phyloP scores from a whole-genome alignment of 2,888 invertebrate genomes.

The Beris morrisii region DNA sequence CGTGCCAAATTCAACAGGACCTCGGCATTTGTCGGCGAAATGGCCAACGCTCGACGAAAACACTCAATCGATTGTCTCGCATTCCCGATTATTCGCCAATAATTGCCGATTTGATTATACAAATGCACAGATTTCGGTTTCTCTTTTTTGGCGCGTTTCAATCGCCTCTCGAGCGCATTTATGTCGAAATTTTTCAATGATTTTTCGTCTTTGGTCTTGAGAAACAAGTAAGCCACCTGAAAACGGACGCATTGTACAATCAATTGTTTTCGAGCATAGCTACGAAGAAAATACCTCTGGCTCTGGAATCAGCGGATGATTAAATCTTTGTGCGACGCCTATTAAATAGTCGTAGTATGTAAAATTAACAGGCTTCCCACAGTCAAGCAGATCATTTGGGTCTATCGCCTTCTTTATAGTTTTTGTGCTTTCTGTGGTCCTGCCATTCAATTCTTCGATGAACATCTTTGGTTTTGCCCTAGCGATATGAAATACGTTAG shows the following conservation, averaged over 20 bases:
- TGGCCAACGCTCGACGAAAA: conserved; percentile 80
- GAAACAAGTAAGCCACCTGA: conserved; percentile 73
- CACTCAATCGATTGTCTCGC: conserved; percentile 86
- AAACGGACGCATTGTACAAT: conserved; percentile 1
- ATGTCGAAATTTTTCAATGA: conserved; percentile 71
- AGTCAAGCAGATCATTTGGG: conserved; percentile 68
- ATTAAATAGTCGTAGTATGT: conserved; percentile 87
- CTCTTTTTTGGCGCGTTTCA: conserved; percentile 78
- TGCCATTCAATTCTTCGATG: conserved; percentile 5
- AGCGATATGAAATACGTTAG: conserved; percentile 6
- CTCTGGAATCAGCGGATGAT: conserved; percentile 83
- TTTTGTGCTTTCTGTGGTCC: conserved; percentile 5
- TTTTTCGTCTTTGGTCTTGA: conserved; percentile 60
- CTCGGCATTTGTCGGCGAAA: conserved; percentile 85
- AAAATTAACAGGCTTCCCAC: conserved; percentile 83
- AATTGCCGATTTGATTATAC: conserved; percentile 90
- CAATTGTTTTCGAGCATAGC: not conserved
- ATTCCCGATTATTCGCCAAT: conserved; percentile 88
- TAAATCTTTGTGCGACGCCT: conserved; percentile 79
- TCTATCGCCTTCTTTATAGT: conserved; percentile 40
- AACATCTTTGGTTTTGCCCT: not conserved
- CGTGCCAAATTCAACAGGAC: conserved; percentile 81
- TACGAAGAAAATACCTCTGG: conserved; percentile 60
- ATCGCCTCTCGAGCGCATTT: conserved; percentile 69
- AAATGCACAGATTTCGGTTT: conserved; percentile 82